Evolutionary conservation across 2,113 vertebrate species (phyloP), one percentile per base, ranked within the genome.

Genomic region (Bubalus kerabau): DNA sequence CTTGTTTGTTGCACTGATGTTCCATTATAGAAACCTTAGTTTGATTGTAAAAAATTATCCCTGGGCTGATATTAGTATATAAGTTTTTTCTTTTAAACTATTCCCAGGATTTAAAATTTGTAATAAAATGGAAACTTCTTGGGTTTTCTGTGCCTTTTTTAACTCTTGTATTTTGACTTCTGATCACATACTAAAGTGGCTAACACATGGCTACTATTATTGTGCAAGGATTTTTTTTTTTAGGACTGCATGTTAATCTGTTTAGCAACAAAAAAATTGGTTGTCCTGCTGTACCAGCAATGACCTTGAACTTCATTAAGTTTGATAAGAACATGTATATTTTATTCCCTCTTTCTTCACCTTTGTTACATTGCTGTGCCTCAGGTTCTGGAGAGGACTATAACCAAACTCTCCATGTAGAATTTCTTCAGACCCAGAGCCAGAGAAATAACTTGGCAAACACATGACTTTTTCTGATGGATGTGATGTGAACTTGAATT

Each of bases 131-230:
- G 83, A 71, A 96, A 94, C 83, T 52, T 50, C 3, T 9, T 96
- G 95, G 54, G 62, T 95, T 97, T 97, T 97, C 90, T 96, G 80
- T 96, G 57, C 83, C 64, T 92, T 96, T 97, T 90, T 91, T 64
- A 97, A 83, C 95, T 95, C 94, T 80, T 98, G 98, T 98, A 96
- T 92, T 85, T 81, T 59, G 94, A 95, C 62, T 59, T 87, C 92
- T 90, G 85, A 90, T 97, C 57, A 85, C 62, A 52, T 97, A 97
- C 97, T 97, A 96, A 98, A 98, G 97, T 97, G 98, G 97, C 97
- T 97, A 50, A 97, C 94, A 87, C 32, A 3, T 90, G 95, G 91
- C 95, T 97, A 87, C 93, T 96, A 36, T 81, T 46, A 43, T 11
- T 78, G 95, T 96, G 86, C 84, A 36, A 96, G 93, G 12, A 30